These are phyloP conservation scores for Opisthocomus hoazin DNA, from an alignment of 2,113 vertebrate genomes.

Conservation along the genomic window DNA sequence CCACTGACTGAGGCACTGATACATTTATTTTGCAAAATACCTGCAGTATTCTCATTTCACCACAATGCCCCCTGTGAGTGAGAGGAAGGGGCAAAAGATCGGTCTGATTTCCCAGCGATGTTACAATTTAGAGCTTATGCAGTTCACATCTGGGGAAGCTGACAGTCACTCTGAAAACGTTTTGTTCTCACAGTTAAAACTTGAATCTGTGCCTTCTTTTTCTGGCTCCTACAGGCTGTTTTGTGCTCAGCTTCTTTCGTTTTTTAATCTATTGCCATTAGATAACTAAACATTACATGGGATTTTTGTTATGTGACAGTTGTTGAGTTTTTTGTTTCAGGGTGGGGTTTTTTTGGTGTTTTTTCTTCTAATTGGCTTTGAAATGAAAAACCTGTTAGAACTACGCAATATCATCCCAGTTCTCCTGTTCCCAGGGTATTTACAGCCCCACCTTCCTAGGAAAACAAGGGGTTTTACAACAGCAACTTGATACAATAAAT, in stretches of 20 bases:
- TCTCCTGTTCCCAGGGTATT: not conserved
- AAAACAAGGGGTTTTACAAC: not conserved
- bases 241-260: not conserved
- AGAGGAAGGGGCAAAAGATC: not conserved
- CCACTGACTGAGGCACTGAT: not conserved
- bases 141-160: conserved; percentile 34
- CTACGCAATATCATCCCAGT: not conserved
- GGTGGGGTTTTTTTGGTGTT: not conserved
- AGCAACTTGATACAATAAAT: not conserved
- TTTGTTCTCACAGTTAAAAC: conserved; percentile 48
- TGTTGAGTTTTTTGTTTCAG: not conserved
- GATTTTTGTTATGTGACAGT: conserved; percentile 21
- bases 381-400: not conserved
- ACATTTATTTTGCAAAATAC: conserved; percentile 3
- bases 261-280: not conserved
- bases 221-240: not conserved
- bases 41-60: not conserved
- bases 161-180: conserved; percentile 32
- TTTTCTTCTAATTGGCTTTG: not conserved
- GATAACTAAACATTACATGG: conserved; percentile 21
- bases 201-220: conserved; percentile 49
- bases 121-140: not conserved
- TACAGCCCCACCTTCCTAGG: not conserved
- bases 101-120: not conserved
- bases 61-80: not conserved